Evolutionary conservation across 2,888 invertebrate species (phyloP).

Genomic region (Drosophila tripunctata): DNA sequence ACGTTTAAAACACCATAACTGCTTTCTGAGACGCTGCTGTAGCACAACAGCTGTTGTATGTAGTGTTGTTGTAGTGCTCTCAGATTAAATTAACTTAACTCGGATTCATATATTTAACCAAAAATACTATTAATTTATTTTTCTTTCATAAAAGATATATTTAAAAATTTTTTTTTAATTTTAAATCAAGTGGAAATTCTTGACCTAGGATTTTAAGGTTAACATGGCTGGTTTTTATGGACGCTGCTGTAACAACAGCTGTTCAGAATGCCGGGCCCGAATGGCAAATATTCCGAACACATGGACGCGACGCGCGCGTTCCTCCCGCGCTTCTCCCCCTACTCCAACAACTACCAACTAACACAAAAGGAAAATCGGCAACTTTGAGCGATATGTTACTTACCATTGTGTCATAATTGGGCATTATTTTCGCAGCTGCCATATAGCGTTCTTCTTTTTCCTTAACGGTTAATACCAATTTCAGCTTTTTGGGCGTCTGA

Average conservation of each 20-base stretch:
- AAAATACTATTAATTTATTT: no score
- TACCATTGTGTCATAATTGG: slow-evolving; percentile 84
- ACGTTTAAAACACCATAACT: no score
- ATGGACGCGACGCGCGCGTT: slow-evolving; percentile 44
- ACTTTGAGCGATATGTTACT: slow-evolving; percentile 21
- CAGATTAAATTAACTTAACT: no score
- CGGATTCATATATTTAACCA: no score
- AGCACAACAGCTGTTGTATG: no score
- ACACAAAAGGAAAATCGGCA: background rate
- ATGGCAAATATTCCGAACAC: slow-evolving; percentile 62
- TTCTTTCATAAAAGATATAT: background rate
- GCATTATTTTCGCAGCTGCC: slow-evolving; percentile 81
- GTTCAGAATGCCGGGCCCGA: slow-evolving; percentile 62
- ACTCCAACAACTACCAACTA: background rate
- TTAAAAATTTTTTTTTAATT: background rate
- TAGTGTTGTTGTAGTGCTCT: no score
- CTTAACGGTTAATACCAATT: slow-evolving; percentile 76
- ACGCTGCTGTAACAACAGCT: slow-evolving; percentile 63
- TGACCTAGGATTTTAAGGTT: slow-evolving; percentile 5
- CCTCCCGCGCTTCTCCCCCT: slow-evolving; percentile 4
- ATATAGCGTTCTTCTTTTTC: slow-evolving; percentile 83
- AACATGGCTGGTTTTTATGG: slow-evolving; percentile 1
- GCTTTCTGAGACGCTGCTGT: no score
- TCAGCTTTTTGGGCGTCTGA: slow-evolving; percentile 77
- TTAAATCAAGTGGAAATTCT: background rate